Conservation (phyloP, 2,797 vertebrate species). For the Microtus agrestis region DNA sequence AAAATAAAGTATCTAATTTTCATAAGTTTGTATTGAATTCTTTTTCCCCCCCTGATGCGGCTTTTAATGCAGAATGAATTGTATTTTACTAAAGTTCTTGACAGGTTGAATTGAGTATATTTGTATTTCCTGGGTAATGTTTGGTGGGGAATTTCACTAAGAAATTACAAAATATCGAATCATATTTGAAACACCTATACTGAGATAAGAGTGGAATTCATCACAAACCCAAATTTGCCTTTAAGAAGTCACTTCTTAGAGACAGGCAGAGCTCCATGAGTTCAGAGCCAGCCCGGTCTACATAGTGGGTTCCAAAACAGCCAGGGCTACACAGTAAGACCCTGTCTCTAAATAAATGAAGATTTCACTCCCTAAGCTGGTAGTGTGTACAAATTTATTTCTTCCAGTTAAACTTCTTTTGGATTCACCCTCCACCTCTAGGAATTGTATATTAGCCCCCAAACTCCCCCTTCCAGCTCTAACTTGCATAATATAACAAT, state of each 20-base stretch:
- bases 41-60: conserved; percentile 3
- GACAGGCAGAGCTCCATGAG: background rate
- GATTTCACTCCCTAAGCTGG: background rate
- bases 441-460: no score
- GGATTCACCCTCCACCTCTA: background rate
- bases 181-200: background rate
- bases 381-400: background rate
- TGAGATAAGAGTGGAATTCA: background rate
- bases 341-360: background rate
- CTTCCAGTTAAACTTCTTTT: background rate
- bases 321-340: background rate
- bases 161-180: background rate
- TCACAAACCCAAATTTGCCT: background rate
- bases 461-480: background rate
- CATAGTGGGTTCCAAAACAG: background rate
- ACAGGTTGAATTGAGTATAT: background rate
- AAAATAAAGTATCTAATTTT: conserved; percentile 92
- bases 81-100: conserved; percentile 1
- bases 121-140: background rate
- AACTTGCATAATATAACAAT: background rate
- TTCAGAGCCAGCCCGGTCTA: background rate
- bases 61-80: background rate
- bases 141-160: background rate
- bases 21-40: conserved; percentile 77
- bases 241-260: conserved; percentile 11